A percentile compares a stretch with the other conserved stretches of the same genome.
Evolutionary conservation across 2,113 vertebrate genomes (phyloP).

Genomic region (Pampusana beccarii): DNA sequence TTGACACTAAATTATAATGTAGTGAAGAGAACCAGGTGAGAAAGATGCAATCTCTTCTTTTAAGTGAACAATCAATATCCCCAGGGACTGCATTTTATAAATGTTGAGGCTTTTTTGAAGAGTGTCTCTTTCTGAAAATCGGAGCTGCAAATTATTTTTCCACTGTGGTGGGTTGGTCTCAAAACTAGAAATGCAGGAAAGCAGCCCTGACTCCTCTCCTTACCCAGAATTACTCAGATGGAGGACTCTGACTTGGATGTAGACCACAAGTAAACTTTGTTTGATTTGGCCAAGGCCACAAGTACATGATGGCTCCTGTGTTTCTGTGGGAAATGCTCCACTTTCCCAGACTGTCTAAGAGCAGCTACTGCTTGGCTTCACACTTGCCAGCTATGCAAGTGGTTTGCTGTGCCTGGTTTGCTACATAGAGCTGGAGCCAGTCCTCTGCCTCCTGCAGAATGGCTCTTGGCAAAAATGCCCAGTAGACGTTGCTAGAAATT

Average conservation of each 20-base stretch:
- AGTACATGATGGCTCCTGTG: rapidly evolving
- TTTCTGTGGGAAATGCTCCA: not conserved
- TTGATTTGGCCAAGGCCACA: not conserved
- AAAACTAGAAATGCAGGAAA: not conserved
- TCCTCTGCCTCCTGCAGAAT: not conserved
- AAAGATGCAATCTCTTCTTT: not conserved
- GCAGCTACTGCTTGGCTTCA: not conserved
- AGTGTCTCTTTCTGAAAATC: not conserved
- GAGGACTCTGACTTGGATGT: not conserved
- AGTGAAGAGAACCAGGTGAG: not conserved
- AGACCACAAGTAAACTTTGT: not conserved
- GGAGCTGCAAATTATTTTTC: not conserved
- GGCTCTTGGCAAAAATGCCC: not conserved
- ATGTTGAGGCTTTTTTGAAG: not conserved
- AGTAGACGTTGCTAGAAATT: not conserved
- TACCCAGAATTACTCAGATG: not conserved
- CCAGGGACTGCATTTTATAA: not conserved
- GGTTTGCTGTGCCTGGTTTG: not conserved
- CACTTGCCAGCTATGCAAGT: not conserved
- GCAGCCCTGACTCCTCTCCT: not conserved
- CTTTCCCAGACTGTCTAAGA: not conserved
- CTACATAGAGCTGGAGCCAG: not conserved
- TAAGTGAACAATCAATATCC: not conserved
- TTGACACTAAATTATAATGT: not conserved
- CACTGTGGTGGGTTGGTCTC: not conserved